Base-by-base conservation (phyloP, 2,113 vertebrate species). In the Caranx ignobilis region DNA sequence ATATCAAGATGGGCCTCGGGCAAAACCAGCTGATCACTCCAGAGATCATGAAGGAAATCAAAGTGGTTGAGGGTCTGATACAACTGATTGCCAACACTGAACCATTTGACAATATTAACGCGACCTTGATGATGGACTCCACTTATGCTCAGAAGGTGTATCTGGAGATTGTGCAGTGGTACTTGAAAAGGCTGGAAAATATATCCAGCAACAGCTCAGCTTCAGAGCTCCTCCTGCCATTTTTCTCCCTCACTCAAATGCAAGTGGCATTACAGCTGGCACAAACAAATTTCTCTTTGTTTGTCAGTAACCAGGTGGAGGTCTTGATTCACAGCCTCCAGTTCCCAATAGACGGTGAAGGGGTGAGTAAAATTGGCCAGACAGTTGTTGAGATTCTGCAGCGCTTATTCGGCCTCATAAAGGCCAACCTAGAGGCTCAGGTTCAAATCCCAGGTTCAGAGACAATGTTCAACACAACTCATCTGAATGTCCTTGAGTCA, bases 171-270 rank as follows among this genome's bases (percentile, higher is more conserved):
- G 57, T 83, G 10, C 13, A 87, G 32, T 95, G 94, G 94, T 95
- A 95, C 83, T 75, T 96, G 71, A 82, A 67, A 39, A 91, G 71
- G 19, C 68, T 95, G 64, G 87, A 91, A 81, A 92, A 92, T 26
- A 78, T 87, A 67, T 94, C 89, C n/a, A 90, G 71, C 12, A 68
- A 26, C 55, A 91, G 92, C 70, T 80, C 85, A 1, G 13, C 76
- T 18, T 83, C 89, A 45, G 61, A 76, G 1, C 69, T 93, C 48
- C 73, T 95, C n/a, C 21, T 76, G 3, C 85, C 89, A 8, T 43
- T 94, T 55, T 90, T 91, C 67, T 39, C 11, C 13, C 45, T 94
- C 5, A 71, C 85, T n/a, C 86, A 94, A 57, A 87, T 93, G 86
- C 88, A 94, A 75, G 67, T 94, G 55, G 54, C 86, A 19, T 1